Conservation (phyloP, 2,888 invertebrate species). For the Callyntrura guangdongensis region DNA sequence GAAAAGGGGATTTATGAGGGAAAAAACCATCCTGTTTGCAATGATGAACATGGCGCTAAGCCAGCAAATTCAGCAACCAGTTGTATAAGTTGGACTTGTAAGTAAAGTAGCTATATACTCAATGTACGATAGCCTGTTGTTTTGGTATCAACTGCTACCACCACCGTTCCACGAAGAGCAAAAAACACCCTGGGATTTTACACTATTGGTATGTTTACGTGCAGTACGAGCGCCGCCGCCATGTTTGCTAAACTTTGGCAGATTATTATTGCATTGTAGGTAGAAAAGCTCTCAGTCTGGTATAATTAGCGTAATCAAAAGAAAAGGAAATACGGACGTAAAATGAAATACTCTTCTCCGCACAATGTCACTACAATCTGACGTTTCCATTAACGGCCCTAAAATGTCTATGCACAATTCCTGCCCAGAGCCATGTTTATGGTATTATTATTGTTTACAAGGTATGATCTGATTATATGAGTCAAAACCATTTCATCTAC, state of each 20-base stretch:
- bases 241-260: slow-evolving; percentile 35
- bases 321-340: too few species aligned
- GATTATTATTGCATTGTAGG: neutral
- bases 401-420: too few species aligned
- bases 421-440: too few species aligned
- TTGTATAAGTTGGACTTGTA: too few species aligned
- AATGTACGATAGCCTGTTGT: too few species aligned
- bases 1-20: neutral
- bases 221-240: neutral
- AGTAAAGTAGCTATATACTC: neutral
- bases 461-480: too few species aligned
- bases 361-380: too few species aligned
- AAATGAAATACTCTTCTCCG: too few species aligned
- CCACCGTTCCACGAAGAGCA: neutral
- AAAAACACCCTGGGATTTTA: neutral
- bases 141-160: neutral
- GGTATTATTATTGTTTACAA: too few species aligned
- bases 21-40: slow-evolving; percentile 16
- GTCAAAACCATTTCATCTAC: too few species aligned
- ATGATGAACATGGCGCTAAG: slow-evolving; percentile 18
- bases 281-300: neutral
- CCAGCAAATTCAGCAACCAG: neutral
- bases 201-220: neutral
- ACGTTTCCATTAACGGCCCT: too few species aligned
- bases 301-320: neutral